Evolutionary conservation across 2,888 invertebrate genomes (phyloP), one percentile per base, ranked within the genome.

Genomic region (Gymnosoma rotundatum): DNA sequence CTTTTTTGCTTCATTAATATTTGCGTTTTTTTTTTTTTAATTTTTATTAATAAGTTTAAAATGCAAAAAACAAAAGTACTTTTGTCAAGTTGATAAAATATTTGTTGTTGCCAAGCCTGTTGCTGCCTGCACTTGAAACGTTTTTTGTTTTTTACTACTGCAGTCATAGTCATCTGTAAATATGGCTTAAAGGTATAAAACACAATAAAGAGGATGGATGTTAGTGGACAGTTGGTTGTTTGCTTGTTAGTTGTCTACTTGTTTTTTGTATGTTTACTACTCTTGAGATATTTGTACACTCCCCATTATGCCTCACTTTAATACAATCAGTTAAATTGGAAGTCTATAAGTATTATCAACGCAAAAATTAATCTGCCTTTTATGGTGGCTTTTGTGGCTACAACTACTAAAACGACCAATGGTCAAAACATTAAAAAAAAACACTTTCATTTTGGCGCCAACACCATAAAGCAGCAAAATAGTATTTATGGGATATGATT

Each of bases 401-500:
- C 64, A 21, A 66, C 42, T 52, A 56, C 42, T 52, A 56, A 63
- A 69, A 7, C n/a, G 50, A 21, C 20, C 61, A 70, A 14, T 76
- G 69, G 70, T 72, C 61, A 70, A 70, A 50, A 70, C 36, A 78
- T 61, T 75, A 48, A 64, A 42, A 64, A 42, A 60, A 42, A 60
- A 85, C 85, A 86, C 87, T 87, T 87, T 87, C 87, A 81, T 87
- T 86, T 87, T 86, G 87, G 87, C 86, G 87, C 87, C 86, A 87
- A 84, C 72, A 52, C 78, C 80, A 73, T 70, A 67, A 79, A 76
- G 12, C 32, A 48, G n/a, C 18, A 79, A 61, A 63, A n/a, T 69
- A 52, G 45, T 61, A 54, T 67, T 61, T 67, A 25, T 67, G 18
- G 38, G 21, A 58, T 50, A 48, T 48, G 48, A 56, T n/a, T 64